Base-by-base conservation (phyloP, 2,113 vertebrate genomes). In the Sciurus niger region DNA sequence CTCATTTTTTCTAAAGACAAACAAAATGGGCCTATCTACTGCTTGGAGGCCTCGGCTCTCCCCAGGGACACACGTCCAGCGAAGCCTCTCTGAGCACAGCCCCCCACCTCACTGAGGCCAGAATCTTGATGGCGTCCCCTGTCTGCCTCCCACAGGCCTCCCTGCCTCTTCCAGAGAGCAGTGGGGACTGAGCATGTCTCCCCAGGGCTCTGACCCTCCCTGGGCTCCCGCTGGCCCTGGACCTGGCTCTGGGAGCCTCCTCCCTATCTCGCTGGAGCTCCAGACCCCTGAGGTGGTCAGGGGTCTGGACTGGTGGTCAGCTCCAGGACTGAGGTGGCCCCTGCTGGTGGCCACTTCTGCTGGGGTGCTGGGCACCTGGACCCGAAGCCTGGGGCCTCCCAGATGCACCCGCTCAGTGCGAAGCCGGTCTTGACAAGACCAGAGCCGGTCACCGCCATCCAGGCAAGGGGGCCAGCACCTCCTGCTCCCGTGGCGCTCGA, bases 401-500 rank as follows among this genome's bases (percentile, higher is more conserved):
- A 7, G 12, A 1, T 4, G 24, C 4, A 2, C 17, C 60, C 0
- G 8, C 63, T 25, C 13, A 4, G 40, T 1, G 37, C 25, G 40
- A 28, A 60, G 79, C 32, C 48, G 14, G 40, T 48, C 22, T 58
- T n/a, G 40, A 84, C 5, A 22, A 63, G 84, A 48, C 16, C 46
- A 53, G 16, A 22, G n/a, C 40, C 0, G 14, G n/a, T 17, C 37
- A 43, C 58, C 37, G 48, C 16, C 32, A 3, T 2, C 10, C 17
- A 4, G 13, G 37, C 60, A 30, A 55, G 12, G 48, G 51, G 18
- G 46, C 2, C 0, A 4, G 58, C 65, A 4, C 53, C 16, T 53
- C 72, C 58, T 25, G 25, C 13, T 12, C 20, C 43, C 2, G 8
- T 40, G 11, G 10, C 0, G 4, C 0, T 0, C 5, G 43, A 76